phyloP scores from a whole-genome alignment of 2,888 invertebrate genomes.

The Eilema griseolum region DNA sequence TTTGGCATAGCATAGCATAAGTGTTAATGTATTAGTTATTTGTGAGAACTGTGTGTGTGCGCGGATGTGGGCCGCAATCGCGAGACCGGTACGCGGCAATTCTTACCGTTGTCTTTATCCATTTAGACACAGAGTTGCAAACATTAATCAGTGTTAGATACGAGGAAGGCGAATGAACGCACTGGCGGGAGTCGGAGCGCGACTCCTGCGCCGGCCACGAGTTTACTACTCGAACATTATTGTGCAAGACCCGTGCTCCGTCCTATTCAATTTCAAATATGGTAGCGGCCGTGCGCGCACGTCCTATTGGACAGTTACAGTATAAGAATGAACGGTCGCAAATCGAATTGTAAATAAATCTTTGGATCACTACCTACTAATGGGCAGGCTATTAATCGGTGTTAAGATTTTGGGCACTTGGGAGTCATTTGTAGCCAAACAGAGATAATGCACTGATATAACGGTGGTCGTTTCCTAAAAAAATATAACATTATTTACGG shows the following conservation, averaged over 20 bases:
- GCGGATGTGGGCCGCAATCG: constrained; percentile 28
- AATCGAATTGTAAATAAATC: constrained; percentile 64
- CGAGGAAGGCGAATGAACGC: constrained; percentile 38
- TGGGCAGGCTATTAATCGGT: constrained; percentile 36
- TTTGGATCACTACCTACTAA: constrained; percentile 45
- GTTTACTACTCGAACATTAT: constrained; percentile 75
- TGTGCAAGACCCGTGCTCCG: constrained; percentile 80
- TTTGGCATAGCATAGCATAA: constrained; percentile 30
- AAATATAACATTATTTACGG: neutral
- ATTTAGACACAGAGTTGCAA: constrained; percentile 50
- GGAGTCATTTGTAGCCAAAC: constrained; percentile 13
- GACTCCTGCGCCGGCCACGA: constrained; percentile 58
- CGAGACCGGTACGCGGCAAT: constrained; percentile 23
- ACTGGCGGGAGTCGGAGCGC: constrained; percentile 42
- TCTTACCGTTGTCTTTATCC: constrained; percentile 60
- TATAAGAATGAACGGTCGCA: constrained; percentile 66
- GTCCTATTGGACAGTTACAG: constrained; percentile 71
- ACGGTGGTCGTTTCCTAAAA: neutral
- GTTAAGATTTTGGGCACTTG: constrained; percentile 28
- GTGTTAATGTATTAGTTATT: constrained; percentile 29
- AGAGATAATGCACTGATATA: constrained; percentile 1
- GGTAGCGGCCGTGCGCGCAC: constrained; percentile 76
- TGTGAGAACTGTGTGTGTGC: constrained; percentile 14
- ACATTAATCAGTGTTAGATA: constrained; percentile 41
- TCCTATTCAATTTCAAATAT: constrained; percentile 85